Conservation (phyloP, 2,888 invertebrate genomes). For the Actias luna region DNA sequence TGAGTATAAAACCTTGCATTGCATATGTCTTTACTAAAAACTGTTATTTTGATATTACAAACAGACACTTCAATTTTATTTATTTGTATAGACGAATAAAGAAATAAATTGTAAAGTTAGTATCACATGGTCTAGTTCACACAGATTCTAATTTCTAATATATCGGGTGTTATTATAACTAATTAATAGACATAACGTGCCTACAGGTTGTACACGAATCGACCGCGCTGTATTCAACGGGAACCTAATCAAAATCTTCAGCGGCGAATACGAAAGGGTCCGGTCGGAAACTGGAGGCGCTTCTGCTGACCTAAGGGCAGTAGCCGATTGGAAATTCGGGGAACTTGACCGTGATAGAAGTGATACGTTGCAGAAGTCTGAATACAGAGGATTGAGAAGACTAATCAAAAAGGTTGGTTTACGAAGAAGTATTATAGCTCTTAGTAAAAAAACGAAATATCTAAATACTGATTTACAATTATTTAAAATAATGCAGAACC, state of each 20-base stretch:
- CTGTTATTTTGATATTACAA: too few relatives aligned
- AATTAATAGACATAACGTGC: conserved; percentile 13
- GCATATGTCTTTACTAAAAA: too few relatives aligned
- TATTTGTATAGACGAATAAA: too few relatives aligned
- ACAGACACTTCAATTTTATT: too few relatives aligned
- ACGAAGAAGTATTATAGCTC: too few relatives aligned
- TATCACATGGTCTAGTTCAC: too few relatives aligned
- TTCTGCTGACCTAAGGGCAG: conserved; percentile 71
- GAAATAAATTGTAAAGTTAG: too few relatives aligned
- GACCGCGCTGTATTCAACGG: conserved; percentile 91
- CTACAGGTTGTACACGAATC: conserved; percentile 84
- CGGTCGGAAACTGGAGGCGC: conserved; percentile 45
- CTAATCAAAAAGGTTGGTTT: conserved; percentile 90
- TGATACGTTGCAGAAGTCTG: conserved; percentile 88
- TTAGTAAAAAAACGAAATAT: too few relatives aligned
- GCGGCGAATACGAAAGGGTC: conserved; percentile 86
- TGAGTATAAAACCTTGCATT: too few relatives aligned
- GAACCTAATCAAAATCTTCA: conserved; percentile 92
- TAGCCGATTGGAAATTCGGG: conserved; percentile 95
- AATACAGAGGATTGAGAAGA: conserved; percentile 90
- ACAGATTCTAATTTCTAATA: background rate
- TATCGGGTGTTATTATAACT: background rate
- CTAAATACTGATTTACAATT: too few relatives aligned
- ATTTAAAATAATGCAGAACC: too few relatives aligned
- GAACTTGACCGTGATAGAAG: conserved; percentile 91